Conservation (phyloP, 1,140 invertebrate genomes). For the Limonius californicus region DNA sequence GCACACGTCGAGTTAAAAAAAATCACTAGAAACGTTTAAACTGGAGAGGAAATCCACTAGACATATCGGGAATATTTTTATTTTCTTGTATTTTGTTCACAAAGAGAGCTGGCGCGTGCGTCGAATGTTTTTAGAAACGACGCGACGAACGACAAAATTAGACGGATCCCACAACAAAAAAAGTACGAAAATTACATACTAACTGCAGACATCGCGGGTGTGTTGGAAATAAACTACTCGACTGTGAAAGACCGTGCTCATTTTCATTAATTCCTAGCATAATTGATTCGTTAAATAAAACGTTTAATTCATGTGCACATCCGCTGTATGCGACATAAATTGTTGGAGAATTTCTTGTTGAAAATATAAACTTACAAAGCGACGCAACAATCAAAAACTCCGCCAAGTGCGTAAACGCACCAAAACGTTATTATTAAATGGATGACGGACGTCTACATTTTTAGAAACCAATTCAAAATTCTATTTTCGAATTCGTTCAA, state of each 20-base stretch:
- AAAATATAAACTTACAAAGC: too few species aligned
- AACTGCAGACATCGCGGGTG: not conserved
- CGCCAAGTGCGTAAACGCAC: too few species aligned
- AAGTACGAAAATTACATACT: slow-evolving; percentile 5
- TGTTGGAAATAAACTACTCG: not conserved
- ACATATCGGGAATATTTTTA: slow-evolving; percentile 23
- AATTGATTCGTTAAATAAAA: slow-evolving; percentile 8
- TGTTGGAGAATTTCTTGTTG: too few species aligned
- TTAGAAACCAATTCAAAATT: too few species aligned
- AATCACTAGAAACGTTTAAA: too few species aligned
- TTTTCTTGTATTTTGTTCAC: slow-evolving; percentile 21
- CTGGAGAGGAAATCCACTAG: not conserved
- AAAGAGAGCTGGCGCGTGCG: slow-evolving; percentile 18
- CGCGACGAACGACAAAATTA: slow-evolving; percentile 15
- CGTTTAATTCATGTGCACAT: not conserved
- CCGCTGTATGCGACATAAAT: not conserved
- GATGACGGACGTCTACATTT: too few species aligned
- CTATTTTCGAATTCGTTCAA: too few species aligned
- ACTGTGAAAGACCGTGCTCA: not conserved
- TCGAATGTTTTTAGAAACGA: slow-evolving; percentile 1
- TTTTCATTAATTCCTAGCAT: not conserved
- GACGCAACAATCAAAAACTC: too few species aligned
- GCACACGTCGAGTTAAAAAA: not conserved
- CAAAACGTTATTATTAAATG: too few species aligned
- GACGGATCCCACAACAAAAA: slow-evolving; percentile 20